Evolutionary conservation across 2,113 vertebrate genomes (phyloP).

Genomic region (Amblyornis subalaris): DNA sequence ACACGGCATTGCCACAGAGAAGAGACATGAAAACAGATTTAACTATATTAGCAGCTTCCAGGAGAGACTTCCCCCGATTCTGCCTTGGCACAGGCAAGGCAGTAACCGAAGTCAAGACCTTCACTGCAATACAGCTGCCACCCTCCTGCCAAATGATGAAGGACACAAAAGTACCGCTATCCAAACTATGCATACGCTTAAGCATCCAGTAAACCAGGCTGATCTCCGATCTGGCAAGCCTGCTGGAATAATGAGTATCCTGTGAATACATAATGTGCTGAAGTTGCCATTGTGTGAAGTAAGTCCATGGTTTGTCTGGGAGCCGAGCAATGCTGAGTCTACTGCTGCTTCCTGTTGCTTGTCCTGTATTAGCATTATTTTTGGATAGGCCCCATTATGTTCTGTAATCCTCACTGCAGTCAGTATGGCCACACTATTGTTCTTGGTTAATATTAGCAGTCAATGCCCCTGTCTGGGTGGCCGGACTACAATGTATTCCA

Average conservation of each 20-base stretch:
- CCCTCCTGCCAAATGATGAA: slow-evolving; percentile 53
- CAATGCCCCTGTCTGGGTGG: slow-evolving; percentile 80
- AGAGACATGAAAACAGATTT: slow-evolving; percentile 67
- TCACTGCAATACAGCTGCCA: not conserved
- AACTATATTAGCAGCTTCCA: slow-evolving; percentile 65
- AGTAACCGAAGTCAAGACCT: slow-evolving; percentile 60
- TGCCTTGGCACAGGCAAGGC: slow-evolving; percentile 49
- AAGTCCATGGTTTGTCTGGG: slow-evolving; percentile 76
- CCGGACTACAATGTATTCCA: slow-evolving; percentile 67
- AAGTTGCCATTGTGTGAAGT: slow-evolving; percentile 75
- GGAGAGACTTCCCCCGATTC: not conserved
- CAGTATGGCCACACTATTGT: slow-evolving; percentile 86
- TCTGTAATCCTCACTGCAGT: slow-evolving; percentile 92
- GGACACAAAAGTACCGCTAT: slow-evolving; percentile 67
- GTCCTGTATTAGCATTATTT: slow-evolving; percentile 87
- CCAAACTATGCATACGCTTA: slow-evolving; percentile 58
- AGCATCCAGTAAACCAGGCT: slow-evolving; percentile 63
- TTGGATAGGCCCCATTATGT: slow-evolving; percentile 88
- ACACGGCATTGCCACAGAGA: slow-evolving; percentile 76
- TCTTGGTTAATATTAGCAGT: slow-evolving; percentile 81
- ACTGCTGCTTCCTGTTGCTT: slow-evolving; percentile 90
- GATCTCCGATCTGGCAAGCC: slow-evolving; percentile 59
- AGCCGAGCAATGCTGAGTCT: slow-evolving; percentile 88
- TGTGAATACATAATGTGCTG: slow-evolving; percentile 77
- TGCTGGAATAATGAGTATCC: slow-evolving; percentile 70